Percentiles rank a stretch among this genome's conserved stretches.
Evolutionary conservation across 2,797 vertebrate species (phyloP).

Genomic region (Carcharodon carcharias): DNA sequence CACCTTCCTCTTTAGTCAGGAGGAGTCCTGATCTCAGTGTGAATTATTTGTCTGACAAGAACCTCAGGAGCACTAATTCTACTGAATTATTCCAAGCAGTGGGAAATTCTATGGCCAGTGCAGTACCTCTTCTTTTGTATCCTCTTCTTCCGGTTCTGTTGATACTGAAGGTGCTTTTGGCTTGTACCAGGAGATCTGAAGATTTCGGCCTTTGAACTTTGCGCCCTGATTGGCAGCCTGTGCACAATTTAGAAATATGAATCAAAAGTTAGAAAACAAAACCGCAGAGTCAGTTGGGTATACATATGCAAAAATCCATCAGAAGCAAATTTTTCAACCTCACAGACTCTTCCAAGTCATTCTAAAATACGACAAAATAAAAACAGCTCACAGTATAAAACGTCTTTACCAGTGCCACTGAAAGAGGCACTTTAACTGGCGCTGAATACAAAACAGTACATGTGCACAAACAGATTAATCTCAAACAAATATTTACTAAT

Average conservation of each 20-base stretch:
- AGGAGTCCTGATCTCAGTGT: background rate
- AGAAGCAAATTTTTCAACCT: background rate
- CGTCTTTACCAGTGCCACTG: background rate
- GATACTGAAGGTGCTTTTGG: slow-evolving; percentile 85
- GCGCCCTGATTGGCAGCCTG: slow-evolving; percentile 93
- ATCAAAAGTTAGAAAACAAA: background rate
- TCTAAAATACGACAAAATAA: background rate
- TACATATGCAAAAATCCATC: background rate
- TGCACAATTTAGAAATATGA: background rate
- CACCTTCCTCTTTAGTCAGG: background rate
- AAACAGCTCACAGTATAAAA: background rate
- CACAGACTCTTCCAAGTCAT: background rate
- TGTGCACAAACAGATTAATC: background rate
- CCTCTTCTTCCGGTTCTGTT: slow-evolving; percentile 85
- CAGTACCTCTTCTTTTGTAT: slow-evolving; percentile 81
- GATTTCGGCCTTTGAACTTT: slow-evolving; percentile 87
- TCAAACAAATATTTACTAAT: background rate
- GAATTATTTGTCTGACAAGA: background rate
- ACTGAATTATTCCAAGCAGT: slow-evolving; percentile 33
- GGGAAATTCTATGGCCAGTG: slow-evolving; percentile 35
- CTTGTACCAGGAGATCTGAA: slow-evolving; percentile 96
- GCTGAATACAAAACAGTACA: background rate
- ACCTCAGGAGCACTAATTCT: background rate
- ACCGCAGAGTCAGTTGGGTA: background rate
- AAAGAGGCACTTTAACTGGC: background rate